These are phyloP conservation scores for Gastrophryne carolinensis DNA, from an alignment of 2,797 vertebrate species.

Conservation along the genomic window DNA sequence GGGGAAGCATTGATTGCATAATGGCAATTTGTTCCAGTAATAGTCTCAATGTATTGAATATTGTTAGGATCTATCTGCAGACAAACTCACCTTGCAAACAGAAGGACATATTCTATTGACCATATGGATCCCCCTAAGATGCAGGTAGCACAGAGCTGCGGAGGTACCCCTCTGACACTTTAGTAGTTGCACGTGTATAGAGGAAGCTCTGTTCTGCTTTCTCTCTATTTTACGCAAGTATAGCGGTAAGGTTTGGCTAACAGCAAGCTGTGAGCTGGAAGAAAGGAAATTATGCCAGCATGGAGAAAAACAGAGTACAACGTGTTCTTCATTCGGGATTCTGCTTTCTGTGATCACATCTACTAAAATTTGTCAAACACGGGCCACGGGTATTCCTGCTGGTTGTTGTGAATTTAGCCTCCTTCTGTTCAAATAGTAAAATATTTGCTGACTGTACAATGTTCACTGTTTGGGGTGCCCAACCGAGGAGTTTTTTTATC, in stretches of 20 bases:
- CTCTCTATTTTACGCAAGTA: not conserved
- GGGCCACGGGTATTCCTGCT: too few relatives aligned
- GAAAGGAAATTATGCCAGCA: conserved; percentile 10
- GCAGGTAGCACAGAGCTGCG: not conserved
- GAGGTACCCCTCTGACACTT: not conserved
- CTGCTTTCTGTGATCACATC: not conserved
- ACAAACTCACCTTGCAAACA: too few relatives aligned
- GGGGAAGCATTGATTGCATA: too few relatives aligned
- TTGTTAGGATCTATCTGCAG: too few relatives aligned
- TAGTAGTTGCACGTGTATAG: not conserved
- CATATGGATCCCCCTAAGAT: not conserved
- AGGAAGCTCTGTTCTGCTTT: not conserved
- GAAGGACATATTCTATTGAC: too few relatives aligned
- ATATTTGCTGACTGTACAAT: too few relatives aligned
- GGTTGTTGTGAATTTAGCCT: too few relatives aligned
- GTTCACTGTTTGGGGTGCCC: too few relatives aligned
- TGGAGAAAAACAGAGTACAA: not conserved
- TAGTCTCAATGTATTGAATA: too few relatives aligned
- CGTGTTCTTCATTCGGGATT: not conserved
- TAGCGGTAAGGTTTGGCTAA: conserved; percentile 13
- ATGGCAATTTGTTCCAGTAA: too few relatives aligned
- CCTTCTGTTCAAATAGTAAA: too few relatives aligned
- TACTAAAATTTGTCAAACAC: not conserved
- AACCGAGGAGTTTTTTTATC: too few relatives aligned
- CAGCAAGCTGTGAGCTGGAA: conserved; percentile 10